These are phyloP conservation scores for Leucoptera coffeella DNA, from an alignment of 2,888 invertebrate genomes.

Conservation along the genomic window DNA sequence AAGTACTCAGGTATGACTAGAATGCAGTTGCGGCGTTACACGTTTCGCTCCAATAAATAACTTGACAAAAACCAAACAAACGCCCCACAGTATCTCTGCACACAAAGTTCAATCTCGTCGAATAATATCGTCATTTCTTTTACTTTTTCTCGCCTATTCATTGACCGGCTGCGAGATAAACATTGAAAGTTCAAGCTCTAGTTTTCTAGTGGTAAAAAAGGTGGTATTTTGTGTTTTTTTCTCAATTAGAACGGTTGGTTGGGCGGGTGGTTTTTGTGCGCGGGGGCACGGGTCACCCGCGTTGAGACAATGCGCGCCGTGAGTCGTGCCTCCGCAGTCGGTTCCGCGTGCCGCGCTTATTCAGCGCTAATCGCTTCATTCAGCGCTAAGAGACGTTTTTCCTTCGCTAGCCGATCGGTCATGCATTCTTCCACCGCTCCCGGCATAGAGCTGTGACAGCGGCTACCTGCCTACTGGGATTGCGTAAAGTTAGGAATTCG, in stretches of 20 bases:
- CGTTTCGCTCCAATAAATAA: not conserved
- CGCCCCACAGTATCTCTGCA: not conserved
- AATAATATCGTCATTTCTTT: slow-evolving; percentile 1
- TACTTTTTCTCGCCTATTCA: no score
- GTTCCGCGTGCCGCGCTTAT: slow-evolving; percentile 44
- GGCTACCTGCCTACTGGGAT: no score
- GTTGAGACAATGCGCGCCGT: slow-evolving; percentile 41
- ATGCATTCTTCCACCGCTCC: slow-evolving; percentile 41
- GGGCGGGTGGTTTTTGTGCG: slow-evolving; percentile 24
- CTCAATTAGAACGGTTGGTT: slow-evolving; percentile 27
- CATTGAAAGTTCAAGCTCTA: no score
- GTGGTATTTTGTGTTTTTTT: slow-evolving; percentile 38
- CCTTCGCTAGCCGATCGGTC: slow-evolving; percentile 35
- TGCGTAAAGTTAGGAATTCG: no score
- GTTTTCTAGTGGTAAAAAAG: no score
- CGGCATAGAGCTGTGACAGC: no score
- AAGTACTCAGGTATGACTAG: not conserved
- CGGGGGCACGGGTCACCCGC: slow-evolving; percentile 46
- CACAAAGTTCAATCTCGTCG: not conserved
- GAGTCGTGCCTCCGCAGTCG: slow-evolving; percentile 30
- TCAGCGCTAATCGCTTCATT: slow-evolving; percentile 52
- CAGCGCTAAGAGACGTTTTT: slow-evolving; percentile 35
- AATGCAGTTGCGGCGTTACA: not conserved
- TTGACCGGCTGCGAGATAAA: no score
- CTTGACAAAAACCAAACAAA: slow-evolving; percentile 1